Conservation (phyloP, 2,888 invertebrate species). For the Ligdia adustata region DNA sequence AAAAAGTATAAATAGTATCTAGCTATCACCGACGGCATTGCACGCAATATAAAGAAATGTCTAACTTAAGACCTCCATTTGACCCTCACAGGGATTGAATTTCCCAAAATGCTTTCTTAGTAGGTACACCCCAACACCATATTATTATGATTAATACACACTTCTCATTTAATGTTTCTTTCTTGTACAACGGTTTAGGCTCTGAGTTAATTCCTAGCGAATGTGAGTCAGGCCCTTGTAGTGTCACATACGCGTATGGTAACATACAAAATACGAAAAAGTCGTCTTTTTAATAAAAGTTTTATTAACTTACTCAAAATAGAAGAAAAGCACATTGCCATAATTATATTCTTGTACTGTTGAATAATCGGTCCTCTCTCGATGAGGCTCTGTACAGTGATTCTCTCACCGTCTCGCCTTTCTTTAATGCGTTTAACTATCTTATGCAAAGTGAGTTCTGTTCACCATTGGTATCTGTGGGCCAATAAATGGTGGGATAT, state of each 20-base stretch:
- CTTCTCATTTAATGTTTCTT: too few species aligned
- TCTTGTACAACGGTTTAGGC: neutral
- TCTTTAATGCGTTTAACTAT: constrained; percentile 46
- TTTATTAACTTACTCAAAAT: constrained; percentile 60
- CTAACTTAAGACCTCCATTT: too few species aligned
- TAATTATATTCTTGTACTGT: constrained; percentile 48
- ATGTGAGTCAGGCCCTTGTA: neutral
- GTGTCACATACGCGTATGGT: too few species aligned
- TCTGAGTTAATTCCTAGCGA: neutral
- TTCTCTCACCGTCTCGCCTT: constrained; percentile 29
- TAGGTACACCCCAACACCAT: neutral
- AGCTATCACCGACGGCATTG: too few species aligned
- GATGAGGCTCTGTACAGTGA: constrained; percentile 50
- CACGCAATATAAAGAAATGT: too few species aligned
- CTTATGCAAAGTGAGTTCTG: constrained; percentile 67
- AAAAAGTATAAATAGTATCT: too few species aligned
- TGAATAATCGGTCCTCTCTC: constrained; percentile 50
- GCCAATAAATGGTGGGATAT: too few species aligned
- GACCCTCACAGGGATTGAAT: too few species aligned
- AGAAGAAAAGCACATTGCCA: constrained; percentile 66
- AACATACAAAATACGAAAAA: neutral
- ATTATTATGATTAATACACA: too few species aligned
- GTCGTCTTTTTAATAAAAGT: neutral
- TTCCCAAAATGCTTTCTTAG: neutral
- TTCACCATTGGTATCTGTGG: constrained; percentile 73